phyloP scores from a whole-genome alignment of 2,113 vertebrate genomes.

The Eretmochelys imbricata region DNA sequence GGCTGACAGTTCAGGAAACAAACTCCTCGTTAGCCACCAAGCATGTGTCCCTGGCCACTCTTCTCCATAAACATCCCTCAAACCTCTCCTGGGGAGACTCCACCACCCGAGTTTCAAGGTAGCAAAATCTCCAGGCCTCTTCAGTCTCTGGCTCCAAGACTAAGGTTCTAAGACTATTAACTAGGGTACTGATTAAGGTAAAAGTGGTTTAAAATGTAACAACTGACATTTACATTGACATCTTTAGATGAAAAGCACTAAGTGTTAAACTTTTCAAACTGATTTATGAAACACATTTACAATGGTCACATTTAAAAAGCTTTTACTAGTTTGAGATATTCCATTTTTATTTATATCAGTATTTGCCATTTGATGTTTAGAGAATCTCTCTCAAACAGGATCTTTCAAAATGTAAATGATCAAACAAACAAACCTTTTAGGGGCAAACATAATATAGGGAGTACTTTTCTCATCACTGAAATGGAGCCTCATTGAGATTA shows the following conservation, averaged over 20 bases:
- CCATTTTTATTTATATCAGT: neutral
- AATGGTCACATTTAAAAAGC: neutral
- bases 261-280: neutral
- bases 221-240: neutral
- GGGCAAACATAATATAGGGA: neutral
- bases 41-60: neutral
- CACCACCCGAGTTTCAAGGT: neutral
- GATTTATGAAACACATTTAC: neutral
- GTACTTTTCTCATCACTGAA: neutral
- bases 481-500: neutral
- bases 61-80: neutral
- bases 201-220: neutral
- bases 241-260: neutral
- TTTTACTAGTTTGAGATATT: neutral
- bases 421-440: neutral
- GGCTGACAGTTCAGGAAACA: neutral
- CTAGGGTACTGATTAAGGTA: neutral
- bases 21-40: neutral
- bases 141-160: neutral
- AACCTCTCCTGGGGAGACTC: neutral
- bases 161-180: neutral
- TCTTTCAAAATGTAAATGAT: neutral
- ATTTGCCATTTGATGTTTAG: neutral
- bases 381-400: neutral
- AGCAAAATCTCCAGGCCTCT: neutral